These are phyloP conservation scores for Psophia crepitans DNA, from an alignment of 2,113 vertebrate genomes.

Conservation along the genomic window DNA sequence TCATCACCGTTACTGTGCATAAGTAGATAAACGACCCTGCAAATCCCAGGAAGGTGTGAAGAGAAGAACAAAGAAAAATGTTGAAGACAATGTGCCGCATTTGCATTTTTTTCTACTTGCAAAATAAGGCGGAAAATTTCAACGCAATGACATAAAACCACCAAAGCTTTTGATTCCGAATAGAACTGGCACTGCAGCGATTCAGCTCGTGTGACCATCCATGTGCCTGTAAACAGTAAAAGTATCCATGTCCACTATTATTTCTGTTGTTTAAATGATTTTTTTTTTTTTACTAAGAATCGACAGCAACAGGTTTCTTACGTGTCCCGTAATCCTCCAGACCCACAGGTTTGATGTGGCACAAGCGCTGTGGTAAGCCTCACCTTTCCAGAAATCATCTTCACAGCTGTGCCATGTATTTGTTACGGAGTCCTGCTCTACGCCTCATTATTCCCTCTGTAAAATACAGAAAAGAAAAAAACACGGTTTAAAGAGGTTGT, in stretches of 20 bases:
- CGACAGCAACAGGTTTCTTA: neutral
- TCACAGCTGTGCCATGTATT: neutral
- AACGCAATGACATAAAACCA: neutral
- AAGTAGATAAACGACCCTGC: neutral
- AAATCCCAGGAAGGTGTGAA: neutral
- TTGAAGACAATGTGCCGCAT: neutral
- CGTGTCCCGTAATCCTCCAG: neutral
- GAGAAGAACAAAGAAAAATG: neutral
- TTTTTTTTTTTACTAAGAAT: neutral
- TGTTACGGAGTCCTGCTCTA: neutral
- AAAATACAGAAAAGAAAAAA: neutral
- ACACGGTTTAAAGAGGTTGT: neutral
- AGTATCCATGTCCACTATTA: neutral
- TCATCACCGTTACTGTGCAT: neutral
- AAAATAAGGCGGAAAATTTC: neutral
- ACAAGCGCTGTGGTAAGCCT: neutral
- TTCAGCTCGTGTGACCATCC: neutral
- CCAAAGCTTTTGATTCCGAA: neutral
- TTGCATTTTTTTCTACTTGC: neutral
- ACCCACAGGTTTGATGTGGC: neutral
- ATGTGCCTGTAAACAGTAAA: neutral
- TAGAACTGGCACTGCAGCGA: neutral
- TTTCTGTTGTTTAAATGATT: neutral
- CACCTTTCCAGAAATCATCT: constrained; percentile 9
- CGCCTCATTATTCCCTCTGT: neutral